Evolutionary conservation across 2,888 invertebrate species (phyloP), one percentile per base, ranked within the genome.

Genomic region (Cyclophora albipunctata): DNA sequence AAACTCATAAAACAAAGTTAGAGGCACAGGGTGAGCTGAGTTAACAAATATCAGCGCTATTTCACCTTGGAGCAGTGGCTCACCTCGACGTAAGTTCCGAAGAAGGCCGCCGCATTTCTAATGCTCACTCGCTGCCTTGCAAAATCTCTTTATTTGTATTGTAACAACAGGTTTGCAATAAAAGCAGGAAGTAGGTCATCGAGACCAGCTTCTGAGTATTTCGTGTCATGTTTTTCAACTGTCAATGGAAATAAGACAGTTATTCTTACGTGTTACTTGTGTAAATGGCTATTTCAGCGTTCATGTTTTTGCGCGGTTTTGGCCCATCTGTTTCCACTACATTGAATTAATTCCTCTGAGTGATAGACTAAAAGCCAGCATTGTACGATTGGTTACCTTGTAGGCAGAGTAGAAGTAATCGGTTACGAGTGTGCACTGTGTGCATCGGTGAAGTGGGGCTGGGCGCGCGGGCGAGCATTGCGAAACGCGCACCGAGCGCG

Each of bases 401-500:
- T 71, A 70, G 70, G 75, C 70, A 71, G 70, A 20, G 75, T 75
- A 71, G 74, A 72, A 75, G 71, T 79, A 75, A 74, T 78, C 72
- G 72, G 64, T 75, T 67, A 71, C 72, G 69, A 74, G 71, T 73
- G 74, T 75, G 75, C 75, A 78, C 46, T 53, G 55, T 54, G 75
- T 78, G 78, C 79, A 80, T 78, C 79, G 76, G 67, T 64, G 70
- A 69, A 77, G 78, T 74, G 74, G 76, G 78, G 77, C 73, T 68
- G 53, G 63, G 67, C 67, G 73, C 70, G 37, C 37, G 71, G 66
- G 74, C 70, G 78, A 73, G 70, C 75, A 75, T 86, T 85, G 82
- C 84, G 86, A 86, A 86, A 86, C 77, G 75, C 76, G 75, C 78
- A 76, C 75, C 81, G 75, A 80, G 76, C 82, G 78, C 78, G 80